Conservation (phyloP, 2,888 invertebrate species). For the Apamea monoglypha region DNA sequence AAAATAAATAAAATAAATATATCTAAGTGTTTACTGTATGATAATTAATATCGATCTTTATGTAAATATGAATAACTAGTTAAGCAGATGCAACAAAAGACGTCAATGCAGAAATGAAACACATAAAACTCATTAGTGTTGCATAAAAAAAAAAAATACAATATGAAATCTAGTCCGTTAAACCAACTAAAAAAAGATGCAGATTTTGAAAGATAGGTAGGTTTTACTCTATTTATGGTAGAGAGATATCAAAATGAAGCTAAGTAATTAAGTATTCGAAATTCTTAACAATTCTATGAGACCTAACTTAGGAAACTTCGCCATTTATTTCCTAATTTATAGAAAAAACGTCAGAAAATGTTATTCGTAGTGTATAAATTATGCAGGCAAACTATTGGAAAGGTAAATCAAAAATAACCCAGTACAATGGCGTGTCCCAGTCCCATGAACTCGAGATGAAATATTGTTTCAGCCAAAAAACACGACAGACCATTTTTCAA, state of each 20-base stretch:
- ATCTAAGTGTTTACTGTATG: not conserved
- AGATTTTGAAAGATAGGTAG: not conserved
- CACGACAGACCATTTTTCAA: constrained; percentile 75
- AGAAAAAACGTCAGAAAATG: constrained; percentile 34
- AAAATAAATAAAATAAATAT: not conserved
- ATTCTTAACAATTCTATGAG: not conserved
- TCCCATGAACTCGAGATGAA: constrained; percentile 80
- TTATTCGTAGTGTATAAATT: constrained; percentile 70
- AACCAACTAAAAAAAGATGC: not conserved
- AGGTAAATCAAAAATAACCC: constrained; percentile 77
- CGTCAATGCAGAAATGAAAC: constrained; percentile 2
- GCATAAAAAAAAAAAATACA: constrained; percentile 4
- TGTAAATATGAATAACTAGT: not conserved
- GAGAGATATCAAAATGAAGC: not conserved
- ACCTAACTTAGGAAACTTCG: not conserved
- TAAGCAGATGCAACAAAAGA: constrained; percentile 25
- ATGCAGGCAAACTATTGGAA: constrained; percentile 75
- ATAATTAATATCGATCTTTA: constrained; percentile 5
- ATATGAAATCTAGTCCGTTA: not conserved
- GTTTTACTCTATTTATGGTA: not conserved
- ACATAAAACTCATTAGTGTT: constrained; percentile 19
- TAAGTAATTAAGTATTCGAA: not conserved
- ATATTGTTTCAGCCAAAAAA: constrained; percentile 80
- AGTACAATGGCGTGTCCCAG: constrained; percentile 73
- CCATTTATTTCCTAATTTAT: constrained; percentile 3